Evolutionary conservation across 2,888 invertebrate species (phyloP).

Genomic region (Anthrax anthrax): DNA sequence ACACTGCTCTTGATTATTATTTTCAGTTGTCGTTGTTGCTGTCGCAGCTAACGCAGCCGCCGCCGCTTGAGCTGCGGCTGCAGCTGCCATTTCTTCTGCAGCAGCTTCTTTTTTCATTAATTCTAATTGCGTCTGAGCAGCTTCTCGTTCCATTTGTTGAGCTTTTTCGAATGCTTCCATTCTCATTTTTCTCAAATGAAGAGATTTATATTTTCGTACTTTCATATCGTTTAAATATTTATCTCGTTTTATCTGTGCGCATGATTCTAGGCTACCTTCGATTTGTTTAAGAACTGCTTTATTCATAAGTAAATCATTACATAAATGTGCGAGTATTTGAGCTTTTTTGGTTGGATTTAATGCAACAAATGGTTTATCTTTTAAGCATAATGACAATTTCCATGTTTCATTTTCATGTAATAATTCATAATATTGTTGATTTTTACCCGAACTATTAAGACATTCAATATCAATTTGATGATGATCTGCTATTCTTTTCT

Average conservation of each 20-base stretch:
- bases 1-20: not conserved
- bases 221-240: constrained; percentile 87
- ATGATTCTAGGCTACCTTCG: constrained; percentile 73
- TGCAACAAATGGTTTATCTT: constrained; percentile 72
- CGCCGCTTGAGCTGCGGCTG: constrained; percentile 22
- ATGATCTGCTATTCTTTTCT: constrained; percentile 67
- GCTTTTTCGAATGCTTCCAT: constrained; percentile 55
- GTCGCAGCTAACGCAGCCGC: constrained; percentile 17
- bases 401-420: constrained; percentile 64
- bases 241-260: constrained; percentile 75
- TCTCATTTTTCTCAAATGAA: constrained; percentile 61
- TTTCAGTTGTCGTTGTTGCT: not conserved
- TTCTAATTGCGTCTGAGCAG: constrained; percentile 25
- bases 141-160: constrained; percentile 28
- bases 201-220: constrained; percentile 64
- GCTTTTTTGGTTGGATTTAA: constrained; percentile 77
- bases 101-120: constrained; percentile 23
- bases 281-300: constrained; percentile 82
- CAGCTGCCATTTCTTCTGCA: constrained; percentile 14
- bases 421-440: constrained; percentile 63
- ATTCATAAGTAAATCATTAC: constrained; percentile 88
- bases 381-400: constrained; percentile 64
- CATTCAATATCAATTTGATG: constrained; percentile 57
- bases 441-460: constrained; percentile 55
- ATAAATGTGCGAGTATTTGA: constrained; percentile 76